Conservation (phyloP, 2,113 vertebrate genomes). For the Megaceryle maxima region DNA sequence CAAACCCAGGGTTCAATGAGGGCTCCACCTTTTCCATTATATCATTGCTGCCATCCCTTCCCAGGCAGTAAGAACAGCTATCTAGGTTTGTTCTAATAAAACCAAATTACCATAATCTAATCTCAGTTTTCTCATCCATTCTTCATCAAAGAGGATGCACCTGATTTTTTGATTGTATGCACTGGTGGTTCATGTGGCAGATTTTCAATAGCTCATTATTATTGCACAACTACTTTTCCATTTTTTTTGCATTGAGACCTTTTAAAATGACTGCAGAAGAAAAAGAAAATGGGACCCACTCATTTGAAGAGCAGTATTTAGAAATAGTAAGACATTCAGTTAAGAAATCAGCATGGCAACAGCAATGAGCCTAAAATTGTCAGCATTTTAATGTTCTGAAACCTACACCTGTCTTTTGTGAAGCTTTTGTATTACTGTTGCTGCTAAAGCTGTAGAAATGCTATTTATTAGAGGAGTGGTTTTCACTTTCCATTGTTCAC, state of each 20-base stretch:
- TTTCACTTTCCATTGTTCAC: not conserved
- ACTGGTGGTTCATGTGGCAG: not conserved
- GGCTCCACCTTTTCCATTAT: not conserved
- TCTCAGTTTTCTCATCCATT: not conserved
- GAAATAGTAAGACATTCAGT: not conserved
- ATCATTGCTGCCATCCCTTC: not conserved
- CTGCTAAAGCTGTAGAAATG: not conserved
- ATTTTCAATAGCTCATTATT: not conserved
- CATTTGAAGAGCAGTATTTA: not conserved
- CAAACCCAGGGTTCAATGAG: not conserved
- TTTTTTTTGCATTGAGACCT: not conserved
- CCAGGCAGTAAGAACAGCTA: not conserved
- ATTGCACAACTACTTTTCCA: not conserved
- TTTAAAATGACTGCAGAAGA: not conserved
- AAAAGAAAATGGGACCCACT: not conserved
- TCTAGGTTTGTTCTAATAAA: not conserved
- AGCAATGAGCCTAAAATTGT: not conserved
- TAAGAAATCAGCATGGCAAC: not conserved
- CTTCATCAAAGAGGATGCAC: not conserved
- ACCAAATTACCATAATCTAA: not conserved
- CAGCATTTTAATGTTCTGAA: not conserved
- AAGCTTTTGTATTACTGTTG: not conserved
- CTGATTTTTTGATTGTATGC: not conserved
- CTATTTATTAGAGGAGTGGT: not conserved
- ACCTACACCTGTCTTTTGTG: not conserved